A percentile compares a stretch with the other conserved stretches of the same genome.
Conservation (phyloP, 2,888 invertebrate species). For the Eulithis testata region DNA sequence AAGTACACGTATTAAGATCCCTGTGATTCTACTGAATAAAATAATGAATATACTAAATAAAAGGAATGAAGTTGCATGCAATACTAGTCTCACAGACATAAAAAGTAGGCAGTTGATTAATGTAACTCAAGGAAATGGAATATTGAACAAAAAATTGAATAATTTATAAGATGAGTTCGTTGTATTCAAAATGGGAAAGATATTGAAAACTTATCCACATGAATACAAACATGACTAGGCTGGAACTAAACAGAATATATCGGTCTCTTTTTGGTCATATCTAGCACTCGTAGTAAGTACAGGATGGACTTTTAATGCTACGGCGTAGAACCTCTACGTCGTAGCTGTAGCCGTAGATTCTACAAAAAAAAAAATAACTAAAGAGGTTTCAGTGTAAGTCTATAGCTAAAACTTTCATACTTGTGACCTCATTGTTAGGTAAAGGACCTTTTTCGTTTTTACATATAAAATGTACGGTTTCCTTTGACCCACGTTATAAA, state of each 20-base stretch:
- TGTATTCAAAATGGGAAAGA: neutral
- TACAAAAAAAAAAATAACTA: too few relatives aligned
- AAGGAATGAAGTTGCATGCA: neutral
- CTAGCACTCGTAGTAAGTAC: too few relatives aligned
- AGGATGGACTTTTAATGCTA: neutral
- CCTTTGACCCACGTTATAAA: slow-evolving; percentile 47
- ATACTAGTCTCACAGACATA: slow-evolving; percentile 2
- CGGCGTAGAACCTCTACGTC: neutral
- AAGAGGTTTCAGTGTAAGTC: too few relatives aligned
- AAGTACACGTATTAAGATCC: too few relatives aligned
- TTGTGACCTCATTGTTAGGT: neutral
- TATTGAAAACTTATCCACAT: neutral
- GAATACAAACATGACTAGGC: too few relatives aligned
- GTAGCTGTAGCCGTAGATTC: neutral
- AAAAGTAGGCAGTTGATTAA: slow-evolving; percentile 16
- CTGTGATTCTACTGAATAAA: too few relatives aligned
- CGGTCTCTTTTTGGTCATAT: too few relatives aligned
- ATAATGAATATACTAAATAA: too few relatives aligned
- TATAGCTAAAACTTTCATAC: neutral
- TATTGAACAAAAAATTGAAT: slow-evolving; percentile 21
- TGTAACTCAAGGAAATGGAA: slow-evolving; percentile 22
- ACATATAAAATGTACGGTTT: slow-evolving; percentile 39
- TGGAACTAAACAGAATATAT: too few relatives aligned
- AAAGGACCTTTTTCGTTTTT: slow-evolving; percentile 34
- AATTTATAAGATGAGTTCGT: slow-evolving; percentile 12